Evolutionary conservation across 2,888 invertebrate genomes (phyloP).

Genomic region (Cosmopolites sordidus): DNA sequence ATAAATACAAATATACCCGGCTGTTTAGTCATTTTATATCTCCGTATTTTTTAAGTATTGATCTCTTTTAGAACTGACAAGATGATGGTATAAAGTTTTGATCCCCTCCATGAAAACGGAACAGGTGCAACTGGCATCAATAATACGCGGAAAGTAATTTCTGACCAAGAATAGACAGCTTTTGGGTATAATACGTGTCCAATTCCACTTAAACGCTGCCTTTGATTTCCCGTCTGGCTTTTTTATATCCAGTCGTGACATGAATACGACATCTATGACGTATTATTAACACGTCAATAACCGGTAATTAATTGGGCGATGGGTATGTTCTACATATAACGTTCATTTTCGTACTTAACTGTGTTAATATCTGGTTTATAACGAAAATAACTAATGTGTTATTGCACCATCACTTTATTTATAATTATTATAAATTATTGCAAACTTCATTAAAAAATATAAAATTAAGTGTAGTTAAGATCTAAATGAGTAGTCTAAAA

Average conservation of each 20-base stretch:
- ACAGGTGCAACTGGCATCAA: conserved; percentile 36
- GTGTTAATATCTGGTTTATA: too few relatives aligned
- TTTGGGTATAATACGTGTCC: conserved; percentile 30
- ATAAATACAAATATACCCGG: too few relatives aligned
- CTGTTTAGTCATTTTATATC: too few relatives aligned
- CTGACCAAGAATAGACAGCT: conserved; percentile 28
- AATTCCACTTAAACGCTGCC: conserved; percentile 32
- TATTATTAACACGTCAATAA: conserved; percentile 26
- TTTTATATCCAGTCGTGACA: conserved; percentile 28
- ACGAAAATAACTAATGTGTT: too few relatives aligned
- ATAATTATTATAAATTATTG: too few relatives aligned
- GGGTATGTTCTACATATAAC: neutral
- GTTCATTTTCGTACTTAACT: neutral
- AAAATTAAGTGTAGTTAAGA: too few relatives aligned
- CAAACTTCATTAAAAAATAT: too few relatives aligned
- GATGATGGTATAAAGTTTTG: conserved; percentile 27
- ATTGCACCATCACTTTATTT: too few relatives aligned
- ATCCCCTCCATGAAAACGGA: conserved; percentile 29
- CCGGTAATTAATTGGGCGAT: conserved; percentile 21
- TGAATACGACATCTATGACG: conserved; percentile 30
- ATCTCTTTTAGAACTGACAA: neutral
- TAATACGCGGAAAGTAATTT: conserved; percentile 36
- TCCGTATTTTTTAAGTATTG: neutral
- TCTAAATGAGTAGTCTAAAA: too few relatives aligned
- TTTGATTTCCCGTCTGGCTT: conserved; percentile 30